Percentiles rank a stretch among this genome's conserved stretches.
Evolutionary conservation across 2,888 invertebrate species (phyloP).

Genomic region (Pristionchus mayeri): DNA sequence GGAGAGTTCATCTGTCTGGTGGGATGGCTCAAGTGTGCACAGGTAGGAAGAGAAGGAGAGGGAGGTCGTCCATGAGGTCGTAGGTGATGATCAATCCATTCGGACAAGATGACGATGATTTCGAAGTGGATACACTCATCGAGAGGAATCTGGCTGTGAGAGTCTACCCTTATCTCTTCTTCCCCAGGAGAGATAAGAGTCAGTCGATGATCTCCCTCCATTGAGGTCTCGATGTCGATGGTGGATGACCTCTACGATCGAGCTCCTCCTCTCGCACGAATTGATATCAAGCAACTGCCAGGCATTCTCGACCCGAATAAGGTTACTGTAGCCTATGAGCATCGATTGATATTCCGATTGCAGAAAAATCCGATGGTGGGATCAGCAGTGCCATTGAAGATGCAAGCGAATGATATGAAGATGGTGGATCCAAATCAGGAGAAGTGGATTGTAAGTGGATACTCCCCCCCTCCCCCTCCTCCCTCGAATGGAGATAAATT

Average conservation of each 20-base stretch:
- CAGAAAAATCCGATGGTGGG: slow-evolving; percentile 48
- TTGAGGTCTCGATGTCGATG: slow-evolving; percentile 55
- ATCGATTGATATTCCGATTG: background rate
- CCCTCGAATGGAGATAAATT: background rate
- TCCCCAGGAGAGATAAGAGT: too few relatives aligned
- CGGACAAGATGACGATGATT: slow-evolving; percentile 69
- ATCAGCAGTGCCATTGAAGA: slow-evolving; percentile 40
- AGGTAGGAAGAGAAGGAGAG: slow-evolving; percentile 18
- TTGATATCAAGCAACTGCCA: slow-evolving; percentile 19
- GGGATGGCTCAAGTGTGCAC: slow-evolving; percentile 54
- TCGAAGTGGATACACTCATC: slow-evolving; percentile 65
- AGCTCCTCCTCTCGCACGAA: slow-evolving; percentile 57
- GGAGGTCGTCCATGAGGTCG: too few relatives aligned
- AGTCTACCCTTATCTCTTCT: background rate
- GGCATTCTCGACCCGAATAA: slow-evolving; percentile 27
- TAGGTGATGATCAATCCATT: slow-evolving; percentile 69
- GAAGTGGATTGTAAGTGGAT: slow-evolving; percentile 21
- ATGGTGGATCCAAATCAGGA: slow-evolving; percentile 28
- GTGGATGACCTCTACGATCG: slow-evolving; percentile 63
- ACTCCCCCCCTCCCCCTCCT: background rate
- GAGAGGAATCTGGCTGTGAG: slow-evolving; percentile 63
- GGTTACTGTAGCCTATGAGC: slow-evolving; percentile 13
- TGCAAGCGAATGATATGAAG: slow-evolving; percentile 42
- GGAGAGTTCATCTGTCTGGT: slow-evolving; percentile 53
- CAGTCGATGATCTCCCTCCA: background rate